These are phyloP conservation scores for Nylanderia fulva DNA, from an alignment of 1,140 invertebrate genomes.

Conservation along the genomic window DNA sequence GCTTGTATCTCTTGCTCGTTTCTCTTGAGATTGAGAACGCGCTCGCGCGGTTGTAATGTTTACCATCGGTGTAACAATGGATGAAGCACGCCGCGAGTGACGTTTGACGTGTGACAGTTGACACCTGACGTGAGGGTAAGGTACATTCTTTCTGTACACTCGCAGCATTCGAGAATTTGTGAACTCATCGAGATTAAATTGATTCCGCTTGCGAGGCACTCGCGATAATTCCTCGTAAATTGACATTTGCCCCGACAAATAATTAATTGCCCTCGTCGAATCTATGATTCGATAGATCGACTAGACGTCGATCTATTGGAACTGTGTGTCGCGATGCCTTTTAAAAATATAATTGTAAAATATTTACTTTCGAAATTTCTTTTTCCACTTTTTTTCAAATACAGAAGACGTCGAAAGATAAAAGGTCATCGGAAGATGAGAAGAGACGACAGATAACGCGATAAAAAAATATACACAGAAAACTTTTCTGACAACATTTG, in stretches of 20 bases:
- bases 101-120: constrained; percentile 25
- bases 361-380: no score
- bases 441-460: not conserved
- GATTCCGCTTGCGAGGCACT: not conserved
- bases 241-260: not conserved
- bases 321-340: no score
- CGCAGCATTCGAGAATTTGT: not conserved
- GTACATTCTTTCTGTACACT: not conserved
- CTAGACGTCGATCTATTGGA: no score
- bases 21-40: not conserved
- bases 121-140: constrained; percentile 4
- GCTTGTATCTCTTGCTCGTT: no score
- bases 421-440: not conserved
- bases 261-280: no score
- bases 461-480: constrained; percentile 18
- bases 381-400: no score
- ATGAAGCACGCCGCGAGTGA: not conserved
- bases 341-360: no score
- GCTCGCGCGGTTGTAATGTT: not conserved
- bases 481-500: not conserved
- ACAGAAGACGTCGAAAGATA: not conserved
- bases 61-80: not conserved
- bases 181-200: constrained; percentile 16
- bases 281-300: not conserved
- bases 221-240: not conserved